These are phyloP conservation scores for Erythrolamprus reginae DNA, from an alignment of 2,113 vertebrate species.

Conservation along the genomic window DNA sequence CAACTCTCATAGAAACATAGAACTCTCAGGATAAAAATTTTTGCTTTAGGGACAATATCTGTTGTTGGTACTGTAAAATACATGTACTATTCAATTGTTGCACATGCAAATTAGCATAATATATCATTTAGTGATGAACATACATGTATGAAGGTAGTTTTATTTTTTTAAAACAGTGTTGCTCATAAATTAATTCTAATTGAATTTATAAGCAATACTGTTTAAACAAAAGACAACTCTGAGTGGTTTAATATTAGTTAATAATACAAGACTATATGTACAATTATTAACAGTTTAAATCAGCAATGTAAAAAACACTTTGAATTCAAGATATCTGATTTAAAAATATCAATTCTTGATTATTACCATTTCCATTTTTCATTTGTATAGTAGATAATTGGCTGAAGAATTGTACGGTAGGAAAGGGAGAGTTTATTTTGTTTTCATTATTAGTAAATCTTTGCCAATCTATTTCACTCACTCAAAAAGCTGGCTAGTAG, in stretches of 20 bases:
- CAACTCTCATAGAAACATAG: too few relatives aligned
- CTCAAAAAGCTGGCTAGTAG: not conserved
- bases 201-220: not conserved
- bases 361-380: not conserved
- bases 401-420: not conserved
- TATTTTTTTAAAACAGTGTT: not conserved
- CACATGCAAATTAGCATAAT: not conserved
- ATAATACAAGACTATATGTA: not conserved
- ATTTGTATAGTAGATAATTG: not conserved
- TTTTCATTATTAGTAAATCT: not conserved
- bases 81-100: not conserved
- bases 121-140: not conserved
- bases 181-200: not conserved
- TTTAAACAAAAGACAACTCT: not conserved
- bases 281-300: not conserved
- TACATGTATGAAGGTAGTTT: not conserved
- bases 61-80: not conserved
- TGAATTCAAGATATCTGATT: not conserved
- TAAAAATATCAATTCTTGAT: not conserved
- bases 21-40: too few relatives aligned
- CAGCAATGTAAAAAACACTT: not conserved
- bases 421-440: not conserved
- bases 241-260: not conserved
- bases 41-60: not conserved
- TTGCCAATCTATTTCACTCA: not conserved